Evolutionary conservation across 2,113 vertebrate genomes (phyloP).

Genomic region (Neodon shergylaensis): DNA sequence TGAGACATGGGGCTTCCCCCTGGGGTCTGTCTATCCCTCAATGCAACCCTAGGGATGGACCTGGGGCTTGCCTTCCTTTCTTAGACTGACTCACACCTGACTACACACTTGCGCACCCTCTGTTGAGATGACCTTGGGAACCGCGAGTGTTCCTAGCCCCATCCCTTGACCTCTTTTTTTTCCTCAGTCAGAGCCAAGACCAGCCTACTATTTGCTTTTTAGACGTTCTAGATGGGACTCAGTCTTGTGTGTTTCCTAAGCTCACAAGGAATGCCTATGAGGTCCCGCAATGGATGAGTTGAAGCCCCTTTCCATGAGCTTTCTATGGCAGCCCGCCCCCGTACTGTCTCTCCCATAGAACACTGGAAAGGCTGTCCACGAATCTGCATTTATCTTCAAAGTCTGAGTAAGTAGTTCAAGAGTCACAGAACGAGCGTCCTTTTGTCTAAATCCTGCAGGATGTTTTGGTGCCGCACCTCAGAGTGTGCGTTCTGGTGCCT

Average conservation of each 20-base stretch:
- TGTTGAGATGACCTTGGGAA: not conserved
- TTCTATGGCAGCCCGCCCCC: not conserved
- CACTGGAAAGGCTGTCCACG: not conserved
- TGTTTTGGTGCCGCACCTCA: not conserved
- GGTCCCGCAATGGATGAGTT: not conserved
- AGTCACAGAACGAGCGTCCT: not conserved
- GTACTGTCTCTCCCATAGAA: not conserved
- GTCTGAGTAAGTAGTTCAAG: not conserved
- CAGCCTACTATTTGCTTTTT: not conserved
- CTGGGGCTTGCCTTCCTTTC: not conserved
- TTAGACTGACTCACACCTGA: not conserved
- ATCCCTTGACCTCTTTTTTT: not conserved
- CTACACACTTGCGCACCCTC: not conserved
- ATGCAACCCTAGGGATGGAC: not conserved
- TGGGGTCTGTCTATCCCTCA: not conserved
- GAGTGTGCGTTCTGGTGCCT: not conserved
- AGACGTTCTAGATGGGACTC: not conserved
- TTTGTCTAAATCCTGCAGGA: not conserved
- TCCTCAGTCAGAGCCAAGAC: not conserved
- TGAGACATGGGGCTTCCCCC: not conserved
- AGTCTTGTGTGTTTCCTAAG: not conserved
- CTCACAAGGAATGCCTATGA: not conserved
- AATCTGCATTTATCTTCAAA: not conserved
- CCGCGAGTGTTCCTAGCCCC: not conserved
- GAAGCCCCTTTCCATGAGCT: not conserved